Conservation (phyloP, 2,888 invertebrate genomes). For the Drepanosiphum platanoidis region DNA sequence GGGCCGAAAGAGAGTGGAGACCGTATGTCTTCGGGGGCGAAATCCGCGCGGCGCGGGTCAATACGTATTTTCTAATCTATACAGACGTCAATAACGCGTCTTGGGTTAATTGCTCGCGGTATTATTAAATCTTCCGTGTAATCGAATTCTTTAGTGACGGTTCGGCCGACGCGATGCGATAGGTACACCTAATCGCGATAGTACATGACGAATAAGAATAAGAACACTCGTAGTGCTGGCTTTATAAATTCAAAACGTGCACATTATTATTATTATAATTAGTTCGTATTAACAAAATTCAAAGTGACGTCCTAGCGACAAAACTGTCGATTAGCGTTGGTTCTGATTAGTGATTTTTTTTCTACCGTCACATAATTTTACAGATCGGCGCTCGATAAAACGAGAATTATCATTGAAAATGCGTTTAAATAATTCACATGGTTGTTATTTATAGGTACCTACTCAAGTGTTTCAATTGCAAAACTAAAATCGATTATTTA, state of each 20-base stretch:
- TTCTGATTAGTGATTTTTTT: not conserved
- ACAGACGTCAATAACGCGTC: slow-evolving; percentile 37
- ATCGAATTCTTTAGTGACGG: slow-evolving; percentile 27
- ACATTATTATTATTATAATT: no score
- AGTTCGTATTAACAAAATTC: no score
- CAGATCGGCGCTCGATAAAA: no score
- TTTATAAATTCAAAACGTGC: not conserved
- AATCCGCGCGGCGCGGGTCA: slow-evolving; percentile 6
- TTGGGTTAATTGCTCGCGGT: not conserved
- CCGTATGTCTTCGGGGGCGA: slow-evolving; percentile 3
- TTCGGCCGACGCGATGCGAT: not conserved
- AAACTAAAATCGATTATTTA: no score
- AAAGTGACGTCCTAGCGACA: not conserved
- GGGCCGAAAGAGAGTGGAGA: not conserved
- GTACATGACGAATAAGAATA: not conserved
- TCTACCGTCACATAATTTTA: not conserved
- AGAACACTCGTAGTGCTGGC: not conserved
- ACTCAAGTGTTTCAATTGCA: no score
- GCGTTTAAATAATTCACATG: no score
- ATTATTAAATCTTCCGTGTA: slow-evolving; percentile 36
- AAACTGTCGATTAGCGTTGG: not conserved
- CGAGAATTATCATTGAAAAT: no score
- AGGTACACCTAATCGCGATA: not conserved
- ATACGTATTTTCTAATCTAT: slow-evolving; percentile 1
- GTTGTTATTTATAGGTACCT: no score